Conservation (phyloP, 2,113 vertebrate species). For the Elephas maximus region DNA sequence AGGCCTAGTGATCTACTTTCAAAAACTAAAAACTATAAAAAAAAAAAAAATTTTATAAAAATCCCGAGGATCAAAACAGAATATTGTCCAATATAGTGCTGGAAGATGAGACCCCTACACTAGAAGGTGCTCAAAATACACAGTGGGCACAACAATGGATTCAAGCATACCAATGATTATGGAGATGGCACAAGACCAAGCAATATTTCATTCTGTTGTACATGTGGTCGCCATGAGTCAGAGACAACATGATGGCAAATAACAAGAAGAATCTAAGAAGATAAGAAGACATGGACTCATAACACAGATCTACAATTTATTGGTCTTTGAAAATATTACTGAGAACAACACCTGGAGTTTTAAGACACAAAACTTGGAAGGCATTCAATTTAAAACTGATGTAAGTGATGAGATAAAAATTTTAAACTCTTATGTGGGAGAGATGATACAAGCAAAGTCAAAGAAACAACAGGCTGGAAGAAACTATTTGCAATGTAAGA, state of each 20-base stretch:
- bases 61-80: not conserved
- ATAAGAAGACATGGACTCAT: not conserved
- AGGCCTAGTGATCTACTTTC: not conserved
- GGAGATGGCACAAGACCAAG: not conserved
- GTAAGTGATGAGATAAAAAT: not conserved
- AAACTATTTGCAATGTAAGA: not conserved
- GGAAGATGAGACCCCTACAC: not conserved
- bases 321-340: not conserved
- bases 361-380: not conserved
- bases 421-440: not conserved
- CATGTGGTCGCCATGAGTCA: not conserved
- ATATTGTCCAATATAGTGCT: not conserved
- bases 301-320: not conserved
- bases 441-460: not conserved
- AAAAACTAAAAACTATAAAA: not conserved
- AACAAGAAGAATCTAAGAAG: not conserved
- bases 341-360: not conserved
- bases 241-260: not conserved
- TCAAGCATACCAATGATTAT: not conserved
- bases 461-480: not conserved
- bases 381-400: not conserved
- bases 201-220: not conserved
- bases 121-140: not conserved
- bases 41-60: no score
- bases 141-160: not conserved